phyloP scores from a whole-genome alignment of 1,140 invertebrate species.

The Bombus waltoni region DNA sequence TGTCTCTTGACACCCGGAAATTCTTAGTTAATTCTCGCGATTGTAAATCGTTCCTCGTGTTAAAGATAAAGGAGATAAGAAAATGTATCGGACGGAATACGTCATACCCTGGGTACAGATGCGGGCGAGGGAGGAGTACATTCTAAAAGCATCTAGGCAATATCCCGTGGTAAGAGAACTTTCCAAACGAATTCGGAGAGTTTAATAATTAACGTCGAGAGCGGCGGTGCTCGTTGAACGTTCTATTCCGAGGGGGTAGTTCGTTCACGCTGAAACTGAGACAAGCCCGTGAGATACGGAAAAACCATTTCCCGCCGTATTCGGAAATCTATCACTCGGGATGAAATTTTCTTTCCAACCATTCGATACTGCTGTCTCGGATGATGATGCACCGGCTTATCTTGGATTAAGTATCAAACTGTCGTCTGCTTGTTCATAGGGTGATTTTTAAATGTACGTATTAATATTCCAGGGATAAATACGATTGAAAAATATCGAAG shows the following conservation, averaged over 20 bases:
- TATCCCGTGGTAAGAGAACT: constrained; percentile 41
- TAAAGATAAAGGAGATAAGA: constrained; percentile 6
- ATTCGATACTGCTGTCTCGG: background rate
- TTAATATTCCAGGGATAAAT: background rate
- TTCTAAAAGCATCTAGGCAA: constrained; percentile 42
- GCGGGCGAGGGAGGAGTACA: constrained; percentile 56
- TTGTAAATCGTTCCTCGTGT: constrained; percentile 14
- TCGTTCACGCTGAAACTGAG: constrained; percentile 8
- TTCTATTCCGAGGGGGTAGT: constrained; percentile 14
- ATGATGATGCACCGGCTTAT: background rate
- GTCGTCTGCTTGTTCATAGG: background rate
- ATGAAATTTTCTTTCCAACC: constrained; percentile 7
- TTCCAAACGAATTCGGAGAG: constrained; percentile 7
- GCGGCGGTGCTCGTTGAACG: background rate
- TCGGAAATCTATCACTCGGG: constrained; percentile 3
- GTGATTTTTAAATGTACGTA: background rate
- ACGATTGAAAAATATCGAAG: background rate
- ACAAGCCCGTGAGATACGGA: background rate
- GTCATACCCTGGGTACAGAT: constrained; percentile 68
- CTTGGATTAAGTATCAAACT: background rate
- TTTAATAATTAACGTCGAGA: constrained; percentile 40
- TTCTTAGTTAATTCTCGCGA: constrained; percentile 30
- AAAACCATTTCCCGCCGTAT: constrained; percentile 6
- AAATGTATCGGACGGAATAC: constrained; percentile 58
- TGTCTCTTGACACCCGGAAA: background rate